Evolutionary conservation across 2,797 vertebrate genomes (phyloP).

Genomic region (Bradypodion pumilum): DNA sequence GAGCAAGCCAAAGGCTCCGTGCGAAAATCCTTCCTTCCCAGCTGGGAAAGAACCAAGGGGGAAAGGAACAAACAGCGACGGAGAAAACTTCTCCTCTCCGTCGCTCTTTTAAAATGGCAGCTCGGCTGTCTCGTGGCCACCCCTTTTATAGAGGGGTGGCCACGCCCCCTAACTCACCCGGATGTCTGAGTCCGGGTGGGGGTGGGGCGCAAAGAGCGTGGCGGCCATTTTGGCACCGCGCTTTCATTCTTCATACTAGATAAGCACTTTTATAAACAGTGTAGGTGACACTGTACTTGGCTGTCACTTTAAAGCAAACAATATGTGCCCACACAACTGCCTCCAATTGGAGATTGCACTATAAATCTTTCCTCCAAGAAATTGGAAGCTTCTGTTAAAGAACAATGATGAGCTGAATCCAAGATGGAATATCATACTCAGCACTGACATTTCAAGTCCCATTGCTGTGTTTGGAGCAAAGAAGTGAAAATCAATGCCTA

Average conservation of each 20-base stretch:
- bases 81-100: too few species aligned
- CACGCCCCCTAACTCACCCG: too few species aligned
- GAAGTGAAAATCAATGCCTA: slow-evolving; percentile 38
- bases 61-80: too few species aligned
- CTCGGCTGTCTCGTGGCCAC: too few species aligned
- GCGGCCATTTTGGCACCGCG: too few species aligned
- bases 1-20: too few species aligned
- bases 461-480: background rate
- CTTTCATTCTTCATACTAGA: background rate
- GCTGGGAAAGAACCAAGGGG: too few species aligned
- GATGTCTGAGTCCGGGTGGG: too few species aligned
- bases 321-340: background rate
- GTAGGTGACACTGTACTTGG: background rate
- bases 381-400: slow-evolving; percentile 32
- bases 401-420: slow-evolving; percentile 28
- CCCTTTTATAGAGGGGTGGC: too few species aligned
- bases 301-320: slow-evolving; percentile 22
- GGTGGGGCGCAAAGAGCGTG: too few species aligned
- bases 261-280: background rate
- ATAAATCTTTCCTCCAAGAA: slow-evolving; percentile 27
- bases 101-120: too few species aligned
- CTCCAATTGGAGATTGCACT: background rate
- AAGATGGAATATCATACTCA: slow-evolving; percentile 33
- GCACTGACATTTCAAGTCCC: background rate
- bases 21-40: too few species aligned